Conservation (phyloP, 2,888 invertebrate genomes). For the Isotomurus palustris region DNA sequence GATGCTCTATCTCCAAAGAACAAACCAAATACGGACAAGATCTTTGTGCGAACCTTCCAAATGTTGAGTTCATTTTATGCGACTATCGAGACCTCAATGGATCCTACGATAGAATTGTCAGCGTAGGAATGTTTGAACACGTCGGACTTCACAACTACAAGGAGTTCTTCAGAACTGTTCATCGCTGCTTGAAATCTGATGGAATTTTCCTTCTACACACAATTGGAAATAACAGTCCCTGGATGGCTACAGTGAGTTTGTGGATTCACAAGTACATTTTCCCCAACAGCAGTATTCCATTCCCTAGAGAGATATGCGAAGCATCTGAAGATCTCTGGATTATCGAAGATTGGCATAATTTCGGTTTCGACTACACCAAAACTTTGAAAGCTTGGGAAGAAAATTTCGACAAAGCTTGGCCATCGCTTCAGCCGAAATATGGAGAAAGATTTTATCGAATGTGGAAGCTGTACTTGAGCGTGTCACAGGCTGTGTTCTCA, state of each 20-base stretch:
- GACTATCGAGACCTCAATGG: conserved; percentile 28
- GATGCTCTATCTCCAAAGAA: conserved; percentile 26
- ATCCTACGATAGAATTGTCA: conserved; percentile 31
- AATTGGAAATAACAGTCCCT: background rate
- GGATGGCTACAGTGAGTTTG: background rate
- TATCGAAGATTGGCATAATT: conserved; percentile 38
- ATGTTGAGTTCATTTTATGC: conserved; percentile 14
- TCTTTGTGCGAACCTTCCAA: background rate
- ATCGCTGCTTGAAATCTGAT: background rate
- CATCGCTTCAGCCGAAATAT: conserved; percentile 17
- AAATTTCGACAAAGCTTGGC: conserved; percentile 28
- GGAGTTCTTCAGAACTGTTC: conserved; percentile 21
- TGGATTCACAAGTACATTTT: conserved; percentile 8
- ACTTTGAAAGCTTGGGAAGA: conserved; percentile 30
- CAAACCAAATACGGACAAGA: conserved; percentile 20
- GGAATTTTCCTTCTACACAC: conserved; percentile 9
- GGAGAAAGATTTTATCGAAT: conserved; percentile 24
- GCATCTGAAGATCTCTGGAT: conserved; percentile 14
- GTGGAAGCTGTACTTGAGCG: conserved; percentile 23
- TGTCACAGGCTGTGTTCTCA: conserved; percentile 19
- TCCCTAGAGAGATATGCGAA: conserved; percentile 1
- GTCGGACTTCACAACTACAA: conserved; percentile 26
- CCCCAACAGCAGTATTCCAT: background rate
- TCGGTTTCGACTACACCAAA: conserved; percentile 30
- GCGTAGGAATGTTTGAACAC: conserved; percentile 37